These are phyloP conservation scores for Liopterus haemorrhoidalis DNA, from an alignment of 2,888 invertebrate species.

Conservation along the genomic window DNA sequence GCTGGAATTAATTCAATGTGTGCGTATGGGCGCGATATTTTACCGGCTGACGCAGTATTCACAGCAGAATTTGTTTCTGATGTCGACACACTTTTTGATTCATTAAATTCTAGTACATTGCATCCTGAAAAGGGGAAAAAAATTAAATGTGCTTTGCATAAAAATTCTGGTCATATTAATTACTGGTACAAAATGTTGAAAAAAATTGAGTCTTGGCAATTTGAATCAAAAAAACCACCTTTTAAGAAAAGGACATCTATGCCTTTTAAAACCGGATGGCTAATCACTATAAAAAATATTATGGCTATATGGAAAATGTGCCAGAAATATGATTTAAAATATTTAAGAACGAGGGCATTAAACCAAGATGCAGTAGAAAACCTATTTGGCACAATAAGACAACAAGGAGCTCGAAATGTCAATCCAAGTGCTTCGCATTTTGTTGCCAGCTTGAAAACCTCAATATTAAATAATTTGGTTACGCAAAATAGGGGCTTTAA, in stretches of 20 bases:
- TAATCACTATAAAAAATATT: conserved; percentile 10
- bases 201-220: no score
- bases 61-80: conserved; percentile 22
- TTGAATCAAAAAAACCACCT: no score
- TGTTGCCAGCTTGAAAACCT: conserved; percentile 1
- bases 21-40: conserved; percentile 4
- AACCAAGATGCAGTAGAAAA: conserved; percentile 12
- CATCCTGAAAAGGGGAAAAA: no score
- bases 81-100: conserved; percentile 22
- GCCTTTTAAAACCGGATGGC: conserved; percentile 17
- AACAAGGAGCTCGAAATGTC: neutral
- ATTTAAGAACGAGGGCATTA: conserved; percentile 16
- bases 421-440: conserved; percentile 6
- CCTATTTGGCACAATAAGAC: conserved; percentile 3
- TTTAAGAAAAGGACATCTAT: no score
- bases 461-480: conserved; percentile 7
- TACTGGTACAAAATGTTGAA: no score
- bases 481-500: neutral
- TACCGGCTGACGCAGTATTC: conserved; percentile 18
- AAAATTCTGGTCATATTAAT: conserved; percentile 17
- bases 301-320: conserved; percentile 5
- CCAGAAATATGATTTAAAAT: conserved; percentile 9
- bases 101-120: conserved; percentile 17
- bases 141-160: conserved; percentile 17
- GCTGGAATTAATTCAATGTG: conserved; percentile 19